A percentile compares a stretch with the other conserved stretches of the same genome.
Evolutionary conservation across 1,140 invertebrate species (phyloP).

Genomic region (Copidosoma floridanum): DNA sequence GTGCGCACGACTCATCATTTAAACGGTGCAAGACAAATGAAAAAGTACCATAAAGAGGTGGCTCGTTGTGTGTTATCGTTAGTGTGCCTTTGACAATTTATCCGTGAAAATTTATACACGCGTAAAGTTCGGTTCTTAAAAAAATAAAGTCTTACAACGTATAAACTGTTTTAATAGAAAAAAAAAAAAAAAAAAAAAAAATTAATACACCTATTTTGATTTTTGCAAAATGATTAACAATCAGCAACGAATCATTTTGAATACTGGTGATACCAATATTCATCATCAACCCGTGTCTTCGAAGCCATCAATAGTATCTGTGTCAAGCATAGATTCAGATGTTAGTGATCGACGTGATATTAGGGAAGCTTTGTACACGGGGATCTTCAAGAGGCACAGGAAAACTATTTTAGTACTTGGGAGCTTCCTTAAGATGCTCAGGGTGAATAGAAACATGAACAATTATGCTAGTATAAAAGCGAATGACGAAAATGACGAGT

Average conservation of each 20-base stretch:
- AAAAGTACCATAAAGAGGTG: not conserved
- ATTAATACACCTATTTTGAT: too few relatives aligned
- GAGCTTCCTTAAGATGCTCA: constrained; percentile 76
- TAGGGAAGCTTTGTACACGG: constrained; percentile 74
- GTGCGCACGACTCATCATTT: not conserved
- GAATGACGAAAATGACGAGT: constrained; percentile 57
- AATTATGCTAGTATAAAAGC: constrained; percentile 75
- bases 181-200: not conserved
- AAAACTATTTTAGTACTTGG: constrained; percentile 77
- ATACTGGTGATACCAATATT: constrained; percentile 39
- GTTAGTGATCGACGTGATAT: constrained; percentile 71
- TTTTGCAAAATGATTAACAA: constrained; percentile 49
- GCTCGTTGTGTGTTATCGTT: too few relatives aligned
- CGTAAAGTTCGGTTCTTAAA: not conserved
- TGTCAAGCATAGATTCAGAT: constrained; percentile 58
- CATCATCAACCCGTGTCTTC: constrained; percentile 49
- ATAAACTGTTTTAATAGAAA: not conserved
- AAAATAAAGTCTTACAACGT: not conserved
- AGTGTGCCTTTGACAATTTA: not conserved
- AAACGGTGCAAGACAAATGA: not conserved
- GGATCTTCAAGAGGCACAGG: constrained; percentile 76
- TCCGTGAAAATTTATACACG: not conserved
- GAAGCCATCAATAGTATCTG: constrained; percentile 51
- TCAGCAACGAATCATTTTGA: constrained; percentile 49
- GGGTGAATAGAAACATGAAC: constrained; percentile 69